A percentile compares a stretch with the other conserved stretches of the same genome.
Evolutionary conservation across 1,140 invertebrate genomes (phyloP).

Genomic region (Bombus superbus): DNA sequence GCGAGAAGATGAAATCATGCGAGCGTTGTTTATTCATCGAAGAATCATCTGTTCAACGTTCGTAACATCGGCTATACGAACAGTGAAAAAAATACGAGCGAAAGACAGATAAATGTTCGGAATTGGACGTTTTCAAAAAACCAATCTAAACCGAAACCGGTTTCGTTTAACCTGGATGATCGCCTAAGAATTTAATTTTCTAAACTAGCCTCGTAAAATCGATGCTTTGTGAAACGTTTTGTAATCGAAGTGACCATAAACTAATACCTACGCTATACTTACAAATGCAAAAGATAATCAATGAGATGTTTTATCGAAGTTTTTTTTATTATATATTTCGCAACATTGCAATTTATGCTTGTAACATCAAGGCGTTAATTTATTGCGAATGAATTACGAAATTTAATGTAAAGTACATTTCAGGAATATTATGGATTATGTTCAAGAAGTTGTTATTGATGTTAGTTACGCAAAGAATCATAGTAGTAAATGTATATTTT

Average conservation of each 20-base stretch:
- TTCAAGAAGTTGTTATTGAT: neutral
- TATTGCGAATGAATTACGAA: neutral
- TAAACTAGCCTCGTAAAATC: neutral
- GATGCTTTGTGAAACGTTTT: neutral
- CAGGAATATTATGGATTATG: neutral
- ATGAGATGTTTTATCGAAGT: neutral
- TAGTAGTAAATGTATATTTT: neutral
- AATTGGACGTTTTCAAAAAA: neutral
- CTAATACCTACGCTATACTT: neutral
- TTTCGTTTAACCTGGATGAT: neutral
- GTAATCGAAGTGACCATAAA: neutral
- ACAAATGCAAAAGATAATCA: neutral
- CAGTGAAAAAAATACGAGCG: neutral
- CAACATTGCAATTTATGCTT: neutral
- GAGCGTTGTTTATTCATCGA: neutral
- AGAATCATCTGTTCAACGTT: neutral
- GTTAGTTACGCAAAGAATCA: too few relatives aligned
- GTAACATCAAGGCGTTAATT: neutral
- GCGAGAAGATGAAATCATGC: slow-evolving; percentile 16
- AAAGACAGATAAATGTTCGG: neutral
- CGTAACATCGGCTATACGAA: too few relatives aligned
- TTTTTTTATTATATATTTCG: neutral
- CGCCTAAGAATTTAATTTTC: neutral
- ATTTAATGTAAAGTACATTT: neutral
- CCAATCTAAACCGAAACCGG: neutral